A percentile compares a stretch with the other conserved stretches of the same genome.
Conservation (phyloP, 2,797 vertebrate species). For the Peromyscus aztecus region DNA sequence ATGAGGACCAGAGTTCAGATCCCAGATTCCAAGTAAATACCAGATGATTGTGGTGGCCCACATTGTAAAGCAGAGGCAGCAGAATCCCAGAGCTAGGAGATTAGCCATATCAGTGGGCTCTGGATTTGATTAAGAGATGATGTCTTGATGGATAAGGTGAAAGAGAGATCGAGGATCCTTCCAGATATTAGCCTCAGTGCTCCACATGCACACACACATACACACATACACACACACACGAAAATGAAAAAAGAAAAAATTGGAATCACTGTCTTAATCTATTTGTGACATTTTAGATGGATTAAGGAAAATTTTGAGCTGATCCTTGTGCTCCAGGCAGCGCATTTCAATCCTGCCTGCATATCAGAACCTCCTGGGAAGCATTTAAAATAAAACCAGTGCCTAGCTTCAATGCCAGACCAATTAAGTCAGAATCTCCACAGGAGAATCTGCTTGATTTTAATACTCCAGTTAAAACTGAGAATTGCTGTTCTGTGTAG, state of each 20-base stretch:
- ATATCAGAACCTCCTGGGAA: background rate
- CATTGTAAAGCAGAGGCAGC: background rate
- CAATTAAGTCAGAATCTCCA: slow-evolving; percentile 51
- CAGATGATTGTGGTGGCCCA: background rate
- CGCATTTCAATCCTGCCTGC: background rate
- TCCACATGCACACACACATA: background rate
- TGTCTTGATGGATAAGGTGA: background rate
- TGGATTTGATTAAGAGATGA: background rate
- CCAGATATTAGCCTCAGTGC: background rate
- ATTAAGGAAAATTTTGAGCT: slow-evolving; percentile 43
- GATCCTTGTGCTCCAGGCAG: background rate
- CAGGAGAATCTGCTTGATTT: background rate
- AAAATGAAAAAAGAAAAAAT: background rate
- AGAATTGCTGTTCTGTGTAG: slow-evolving; percentile 48
- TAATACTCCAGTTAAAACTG: slow-evolving; percentile 34
- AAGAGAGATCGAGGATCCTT: background rate
- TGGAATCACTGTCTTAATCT: background rate
- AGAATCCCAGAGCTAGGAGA: background rate
- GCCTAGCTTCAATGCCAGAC: background rate
- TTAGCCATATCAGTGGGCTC: background rate
- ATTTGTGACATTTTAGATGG: slow-evolving; percentile 31
- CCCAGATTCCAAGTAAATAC: background rate
- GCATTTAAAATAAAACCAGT: background rate
- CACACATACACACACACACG: background rate
- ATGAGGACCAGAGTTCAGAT: background rate